These are phyloP conservation scores for Nomada ruficornis DNA, from an alignment of 2,888 invertebrate species.

Conservation along the genomic window DNA sequence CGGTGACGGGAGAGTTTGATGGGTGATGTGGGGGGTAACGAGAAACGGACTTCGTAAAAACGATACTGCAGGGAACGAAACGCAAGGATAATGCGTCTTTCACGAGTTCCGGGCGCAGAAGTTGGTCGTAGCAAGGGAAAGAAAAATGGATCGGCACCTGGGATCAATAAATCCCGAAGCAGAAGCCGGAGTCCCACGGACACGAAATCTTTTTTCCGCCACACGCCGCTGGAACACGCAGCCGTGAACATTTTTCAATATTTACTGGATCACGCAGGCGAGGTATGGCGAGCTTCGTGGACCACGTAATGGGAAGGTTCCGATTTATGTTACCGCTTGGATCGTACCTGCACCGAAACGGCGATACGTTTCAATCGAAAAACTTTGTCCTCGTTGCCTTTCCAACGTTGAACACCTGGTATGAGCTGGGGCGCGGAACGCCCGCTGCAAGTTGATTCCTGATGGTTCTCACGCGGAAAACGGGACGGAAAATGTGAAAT, in stretches of 20 bases:
- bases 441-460: constrained; percentile 30
- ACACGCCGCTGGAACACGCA: neutral
- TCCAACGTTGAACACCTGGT: neutral
- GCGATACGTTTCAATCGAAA: constrained; percentile 7
- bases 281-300: constrained; percentile 15
- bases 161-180: constrained; percentile 59
- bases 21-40: neutral
- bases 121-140: constrained; percentile 32
- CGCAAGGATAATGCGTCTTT: constrained; percentile 22
- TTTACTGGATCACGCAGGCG: constrained; percentile 38
- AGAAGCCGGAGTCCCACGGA: constrained; percentile 26
- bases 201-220: constrained; percentile 9
- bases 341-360: constrained; percentile 3
- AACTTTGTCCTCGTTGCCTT: constrained; percentile 23
- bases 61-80: constrained; percentile 5
- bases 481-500: neutral
- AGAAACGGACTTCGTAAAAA: neutral
- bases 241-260: constrained; percentile 59
- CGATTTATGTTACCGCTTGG: constrained; percentile 23
- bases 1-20: constrained; percentile 24
- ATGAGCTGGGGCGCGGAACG: neutral
- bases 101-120: neutral
- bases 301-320: constrained; percentile 19
- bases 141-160: constrained; percentile 56
- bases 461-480: constrained; percentile 7